A percentile compares a stretch with the other conserved stretches of the same genome.
Evolutionary conservation across 2,888 invertebrate genomes (phyloP).

Genomic region (Anthophora plumipes): DNA sequence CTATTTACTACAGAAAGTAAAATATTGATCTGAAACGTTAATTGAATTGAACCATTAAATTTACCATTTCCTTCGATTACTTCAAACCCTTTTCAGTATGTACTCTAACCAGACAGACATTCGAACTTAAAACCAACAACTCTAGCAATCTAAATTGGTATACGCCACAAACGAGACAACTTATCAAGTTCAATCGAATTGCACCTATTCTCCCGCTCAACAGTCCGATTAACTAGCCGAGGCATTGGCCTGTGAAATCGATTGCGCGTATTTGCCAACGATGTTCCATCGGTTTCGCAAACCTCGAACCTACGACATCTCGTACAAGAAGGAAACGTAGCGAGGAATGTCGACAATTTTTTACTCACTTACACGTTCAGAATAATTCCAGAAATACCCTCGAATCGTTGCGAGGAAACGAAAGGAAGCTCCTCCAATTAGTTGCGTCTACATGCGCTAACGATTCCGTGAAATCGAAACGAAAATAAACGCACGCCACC

Average conservation of each 20-base stretch:
- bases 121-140: background rate
- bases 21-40: no score
- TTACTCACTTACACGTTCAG: background rate
- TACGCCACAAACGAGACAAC: background rate
- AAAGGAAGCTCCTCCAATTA: constrained; percentile 50
- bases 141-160: background rate
- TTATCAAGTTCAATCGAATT: background rate
- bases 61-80: no score
- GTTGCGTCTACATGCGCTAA: constrained; percentile 15
- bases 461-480: constrained; percentile 55
- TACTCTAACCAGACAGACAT: background rate
- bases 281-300: background rate
- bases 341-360: constrained; percentile 8
- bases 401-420: constrained; percentile 16
- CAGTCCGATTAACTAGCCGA: background rate
- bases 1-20: no score
- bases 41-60: no score
- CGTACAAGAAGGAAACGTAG: background rate
- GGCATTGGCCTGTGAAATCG: background rate
- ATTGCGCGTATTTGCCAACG: constrained; percentile 9
- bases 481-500: constrained; percentile 62
- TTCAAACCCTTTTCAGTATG: no score
- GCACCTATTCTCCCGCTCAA: background rate
- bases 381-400: constrained; percentile 23
- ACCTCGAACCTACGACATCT: background rate